These are phyloP conservation scores for Pseudachorutes palmiensis DNA, from an alignment of 1,140 invertebrate genomes.

Conservation along the genomic window DNA sequence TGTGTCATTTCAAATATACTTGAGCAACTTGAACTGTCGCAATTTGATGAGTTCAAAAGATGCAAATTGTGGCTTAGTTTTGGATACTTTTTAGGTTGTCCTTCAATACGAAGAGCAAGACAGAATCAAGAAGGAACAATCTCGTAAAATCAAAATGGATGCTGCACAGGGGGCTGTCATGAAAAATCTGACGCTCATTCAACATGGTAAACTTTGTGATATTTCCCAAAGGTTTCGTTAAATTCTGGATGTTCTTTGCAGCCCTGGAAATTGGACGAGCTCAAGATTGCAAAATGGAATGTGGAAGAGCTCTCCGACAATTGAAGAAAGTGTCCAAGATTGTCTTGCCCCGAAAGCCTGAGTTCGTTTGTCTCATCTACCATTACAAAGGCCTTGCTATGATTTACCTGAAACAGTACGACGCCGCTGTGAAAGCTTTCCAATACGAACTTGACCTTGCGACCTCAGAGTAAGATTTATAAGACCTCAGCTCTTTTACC, in stretches of 20 bases:
- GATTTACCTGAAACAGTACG: constrained; percentile 30
- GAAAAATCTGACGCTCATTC: constrained; percentile 33
- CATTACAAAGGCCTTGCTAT: constrained; percentile 36
- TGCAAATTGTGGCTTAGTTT: background rate
- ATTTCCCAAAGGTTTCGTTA: background rate
- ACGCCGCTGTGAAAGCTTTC: constrained; percentile 29
- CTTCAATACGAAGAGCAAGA: constrained; percentile 36
- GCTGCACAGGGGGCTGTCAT: constrained; percentile 35
- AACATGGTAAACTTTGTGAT: constrained; percentile 26
- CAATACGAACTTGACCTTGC: constrained; percentile 31
- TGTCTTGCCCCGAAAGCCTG: constrained; percentile 32
- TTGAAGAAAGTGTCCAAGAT: constrained; percentile 34
- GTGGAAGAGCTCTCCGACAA: constrained; percentile 36
- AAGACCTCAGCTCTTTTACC: background rate
- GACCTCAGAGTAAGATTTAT: constrained; percentile 20
- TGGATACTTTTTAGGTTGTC: constrained; percentile 30
- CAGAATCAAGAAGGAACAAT: constrained; percentile 24
- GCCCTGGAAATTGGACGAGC: constrained; percentile 32
- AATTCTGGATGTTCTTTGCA: constrained; percentile 13
- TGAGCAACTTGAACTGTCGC: too few species aligned
- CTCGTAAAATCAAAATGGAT: constrained; percentile 33
- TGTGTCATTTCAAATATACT: too few species aligned
- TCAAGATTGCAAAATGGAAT: constrained; percentile 37
- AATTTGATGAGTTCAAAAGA: too few species aligned
- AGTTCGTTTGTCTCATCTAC: constrained; percentile 31